A percentile compares a stretch with the other conserved stretches of the same genome.
Conservation (phyloP, 37 sponge, comb jelly and placozoan genomes). For the Eunapius fragilis region DNA sequence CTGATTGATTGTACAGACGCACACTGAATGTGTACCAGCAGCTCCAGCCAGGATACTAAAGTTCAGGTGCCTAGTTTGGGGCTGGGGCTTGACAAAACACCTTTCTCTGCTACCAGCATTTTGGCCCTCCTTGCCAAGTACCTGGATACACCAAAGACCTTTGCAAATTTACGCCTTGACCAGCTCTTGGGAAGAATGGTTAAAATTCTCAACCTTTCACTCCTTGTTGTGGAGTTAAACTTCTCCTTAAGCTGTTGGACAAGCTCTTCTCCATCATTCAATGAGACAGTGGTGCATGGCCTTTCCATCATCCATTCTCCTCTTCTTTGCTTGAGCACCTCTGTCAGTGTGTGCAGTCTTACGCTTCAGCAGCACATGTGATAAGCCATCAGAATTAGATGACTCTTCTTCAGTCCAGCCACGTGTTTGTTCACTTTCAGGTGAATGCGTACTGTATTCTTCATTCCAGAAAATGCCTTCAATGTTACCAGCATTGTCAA, state of each 20-base stretch:
- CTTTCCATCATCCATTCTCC: no score
- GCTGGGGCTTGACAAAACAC: constrained; percentile 32
- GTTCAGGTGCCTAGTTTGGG: constrained; percentile 16
- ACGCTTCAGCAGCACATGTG: no score
- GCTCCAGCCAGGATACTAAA: constrained; percentile 57
- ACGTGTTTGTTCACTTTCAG: no score
- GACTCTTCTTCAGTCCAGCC: no score
- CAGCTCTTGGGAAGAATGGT: constrained; percentile 45
- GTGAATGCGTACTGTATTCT: no score
- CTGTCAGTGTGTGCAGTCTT: no score
- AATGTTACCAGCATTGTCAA: no score
- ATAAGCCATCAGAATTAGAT: no score
- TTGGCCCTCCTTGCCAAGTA: constrained; percentile 40
- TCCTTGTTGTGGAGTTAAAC: constrained; percentile 37
- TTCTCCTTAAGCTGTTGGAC: constrained; percentile 40
- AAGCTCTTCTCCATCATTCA: constrained; percentile 31
- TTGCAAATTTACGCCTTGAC: constrained; percentile 18
- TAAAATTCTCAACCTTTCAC: constrained; percentile 39
- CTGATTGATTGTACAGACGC: constrained; percentile 64
- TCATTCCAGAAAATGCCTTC: no score
- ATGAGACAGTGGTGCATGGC: no score
- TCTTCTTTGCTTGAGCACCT: no score
- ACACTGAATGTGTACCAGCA: constrained; percentile 65
- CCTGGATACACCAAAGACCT: constrained; percentile 35
- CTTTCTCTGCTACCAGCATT: constrained; percentile 27